Evolutionary conservation across 2,113 vertebrate species (phyloP).

Genomic region (Notothenia coriiceps): DNA sequence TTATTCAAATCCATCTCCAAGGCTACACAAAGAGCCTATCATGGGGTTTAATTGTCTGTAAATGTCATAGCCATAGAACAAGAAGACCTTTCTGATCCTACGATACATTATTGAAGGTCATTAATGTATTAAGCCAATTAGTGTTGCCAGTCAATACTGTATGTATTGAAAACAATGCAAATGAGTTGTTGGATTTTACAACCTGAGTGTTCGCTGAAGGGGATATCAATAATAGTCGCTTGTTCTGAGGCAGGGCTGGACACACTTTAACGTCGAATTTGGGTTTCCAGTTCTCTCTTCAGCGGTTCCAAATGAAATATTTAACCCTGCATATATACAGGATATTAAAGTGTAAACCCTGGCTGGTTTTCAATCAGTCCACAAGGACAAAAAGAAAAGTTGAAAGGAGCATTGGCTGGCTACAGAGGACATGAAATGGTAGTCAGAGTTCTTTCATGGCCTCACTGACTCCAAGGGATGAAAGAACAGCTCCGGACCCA

Average conservation of each 20-base stretch:
- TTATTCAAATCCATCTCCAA: neutral
- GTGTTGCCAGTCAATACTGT: neutral
- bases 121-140: neutral
- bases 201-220: neutral
- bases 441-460: neutral
- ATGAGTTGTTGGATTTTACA: neutral
- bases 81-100: neutral
- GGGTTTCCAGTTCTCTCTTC: conserved; percentile 41
- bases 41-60: conserved; percentile 8
- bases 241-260: neutral
- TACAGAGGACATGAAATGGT: conserved; percentile 19
- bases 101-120: neutral
- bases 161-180: neutral
- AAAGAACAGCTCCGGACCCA: neutral
- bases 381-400: conserved; percentile 37
- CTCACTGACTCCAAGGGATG: conserved; percentile 1
- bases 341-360: conserved; percentile 57
- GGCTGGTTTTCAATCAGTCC: conserved; percentile 46
- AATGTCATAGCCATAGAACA: neutral
- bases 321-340: conserved; percentile 70
- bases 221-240: conserved; percentile 14
- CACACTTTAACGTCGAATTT: neutral
- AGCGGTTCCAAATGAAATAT: conserved; percentile 65
- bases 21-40: neutral
- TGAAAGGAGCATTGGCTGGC: neutral